phyloP scores from a whole-genome alignment of 2,113 vertebrate genomes.

The Arizona elegans region DNA sequence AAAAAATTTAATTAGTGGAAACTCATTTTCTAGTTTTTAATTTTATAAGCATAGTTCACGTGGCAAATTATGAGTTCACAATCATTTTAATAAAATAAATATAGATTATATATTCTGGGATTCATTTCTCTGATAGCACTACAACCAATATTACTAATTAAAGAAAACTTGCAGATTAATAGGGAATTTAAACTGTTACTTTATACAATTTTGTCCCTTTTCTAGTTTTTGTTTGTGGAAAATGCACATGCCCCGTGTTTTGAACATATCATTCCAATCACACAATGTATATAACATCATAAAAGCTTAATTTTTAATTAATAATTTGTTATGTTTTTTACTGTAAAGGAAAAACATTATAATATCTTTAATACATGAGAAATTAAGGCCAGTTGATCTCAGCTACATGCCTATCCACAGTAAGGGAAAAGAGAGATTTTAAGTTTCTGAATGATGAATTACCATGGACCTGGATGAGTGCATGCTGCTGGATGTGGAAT shows the following conservation, averaged over 20 bases:
- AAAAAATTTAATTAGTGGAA: neutral
- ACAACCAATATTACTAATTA: neutral
- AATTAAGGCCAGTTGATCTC: neutral
- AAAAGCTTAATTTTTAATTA: neutral
- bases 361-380: neutral
- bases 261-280: neutral
- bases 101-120: neutral
- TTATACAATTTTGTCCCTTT: neutral
- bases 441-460: conserved; percentile 60
- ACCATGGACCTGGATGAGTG: conserved; percentile 83
- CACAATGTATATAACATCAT: neutral
- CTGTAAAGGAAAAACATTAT: neutral
- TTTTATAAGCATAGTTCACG: neutral
- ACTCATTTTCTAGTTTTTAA: neutral
- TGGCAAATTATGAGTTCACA: neutral
- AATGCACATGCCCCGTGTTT: neutral
- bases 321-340: neutral
- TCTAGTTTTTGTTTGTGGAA: neutral
- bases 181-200: neutral
- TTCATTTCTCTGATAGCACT: neutral
- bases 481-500: conserved; percentile 77
- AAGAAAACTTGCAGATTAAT: neutral
- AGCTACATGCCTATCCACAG: neutral
- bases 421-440: neutral
- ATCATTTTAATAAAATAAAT: neutral